Base-by-base conservation (phyloP, 2,888 invertebrate genomes). In the Carcina quercana region DNA sequence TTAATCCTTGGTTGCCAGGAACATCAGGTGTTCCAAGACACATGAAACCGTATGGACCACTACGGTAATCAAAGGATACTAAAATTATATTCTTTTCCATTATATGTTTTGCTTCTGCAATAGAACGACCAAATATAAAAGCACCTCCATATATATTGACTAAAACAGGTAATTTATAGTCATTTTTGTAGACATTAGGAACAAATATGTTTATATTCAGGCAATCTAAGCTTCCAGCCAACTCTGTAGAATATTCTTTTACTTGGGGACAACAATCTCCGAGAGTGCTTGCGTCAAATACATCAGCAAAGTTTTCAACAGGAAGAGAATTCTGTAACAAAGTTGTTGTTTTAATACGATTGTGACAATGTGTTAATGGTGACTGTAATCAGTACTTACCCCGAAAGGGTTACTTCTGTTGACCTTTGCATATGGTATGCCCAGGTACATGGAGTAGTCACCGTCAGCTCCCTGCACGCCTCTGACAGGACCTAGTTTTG, bases 161-260 rank as follows among this genome's bases (percentile, higher is more conserved):
- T 38, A 71, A 70, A 29, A 72, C 72, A 48, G 68, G 70, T 0
- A 73, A 28, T 73, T 73, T 70, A 70, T 2, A 66, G 57, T n/a
- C n/a, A n/a, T n/a, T n/a, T 59, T 47, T 25, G 54, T 61, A 64
- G 2, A 42, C 27, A 2, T 29, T 29, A 2, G 72, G 71, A 1
- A 60, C 63, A n/a, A 58, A 69, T 1, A 73, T 30, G 25, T 59
- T 65, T 2, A 73, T 41, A 7, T 50, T 51, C 1, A 72, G 46
- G 17, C 72, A 73, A 24, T 73, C 53, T 0, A 56, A 34, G 2
- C 36, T 43, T 2, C 70, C 71, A 0, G 35, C 15, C 8, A 52
- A 13, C 19, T 17, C 13, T 12, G 12, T 28, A 13, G 45, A 47
- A 7, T 47, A 47, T 13, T 53, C 51, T 13, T 55, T 51, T 4